phyloP scores from a whole-genome alignment of 2,113 vertebrate species.

The Elaphurus davidianus region DNA sequence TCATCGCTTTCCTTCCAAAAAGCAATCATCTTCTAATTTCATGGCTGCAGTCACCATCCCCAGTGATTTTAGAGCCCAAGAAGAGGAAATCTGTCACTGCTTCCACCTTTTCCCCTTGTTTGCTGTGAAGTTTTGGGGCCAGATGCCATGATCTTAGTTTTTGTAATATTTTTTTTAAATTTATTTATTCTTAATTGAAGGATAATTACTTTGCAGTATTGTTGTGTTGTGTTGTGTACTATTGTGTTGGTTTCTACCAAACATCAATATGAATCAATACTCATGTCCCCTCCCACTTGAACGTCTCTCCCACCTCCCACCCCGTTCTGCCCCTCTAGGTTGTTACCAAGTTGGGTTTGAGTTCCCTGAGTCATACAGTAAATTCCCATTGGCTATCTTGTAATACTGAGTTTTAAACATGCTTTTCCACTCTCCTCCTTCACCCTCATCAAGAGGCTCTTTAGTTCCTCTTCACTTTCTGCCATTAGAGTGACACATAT shows the following conservation, averaged over 20 bases:
- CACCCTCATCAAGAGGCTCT: neutral
- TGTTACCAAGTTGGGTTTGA: neutral
- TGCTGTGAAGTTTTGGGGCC: fast-evolving
- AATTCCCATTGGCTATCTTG: neutral
- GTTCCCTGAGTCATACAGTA: neutral
- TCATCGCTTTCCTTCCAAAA: neutral
- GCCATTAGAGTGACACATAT: neutral
- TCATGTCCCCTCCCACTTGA: neutral
- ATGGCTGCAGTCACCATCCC: neutral
- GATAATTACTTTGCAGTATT: neutral
- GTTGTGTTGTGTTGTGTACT: neutral
- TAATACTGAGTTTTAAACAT: neutral
- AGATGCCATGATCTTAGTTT: neutral
- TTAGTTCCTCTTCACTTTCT: neutral
- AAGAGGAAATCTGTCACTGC: neutral
- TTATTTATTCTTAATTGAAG: neutral
- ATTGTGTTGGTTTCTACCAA: neutral
- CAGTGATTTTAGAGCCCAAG: neutral
- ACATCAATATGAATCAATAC: neutral
- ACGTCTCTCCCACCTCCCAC: neutral
- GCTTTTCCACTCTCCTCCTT: neutral
- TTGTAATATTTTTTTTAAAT: neutral
- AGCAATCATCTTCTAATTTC: neutral
- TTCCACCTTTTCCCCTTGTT: neutral
- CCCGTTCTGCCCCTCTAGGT: neutral